Evolutionary conservation across 1,140 invertebrate species (phyloP), one percentile per base, ranked within the genome.

Genomic region (Drosophila ohnishii): DNA sequence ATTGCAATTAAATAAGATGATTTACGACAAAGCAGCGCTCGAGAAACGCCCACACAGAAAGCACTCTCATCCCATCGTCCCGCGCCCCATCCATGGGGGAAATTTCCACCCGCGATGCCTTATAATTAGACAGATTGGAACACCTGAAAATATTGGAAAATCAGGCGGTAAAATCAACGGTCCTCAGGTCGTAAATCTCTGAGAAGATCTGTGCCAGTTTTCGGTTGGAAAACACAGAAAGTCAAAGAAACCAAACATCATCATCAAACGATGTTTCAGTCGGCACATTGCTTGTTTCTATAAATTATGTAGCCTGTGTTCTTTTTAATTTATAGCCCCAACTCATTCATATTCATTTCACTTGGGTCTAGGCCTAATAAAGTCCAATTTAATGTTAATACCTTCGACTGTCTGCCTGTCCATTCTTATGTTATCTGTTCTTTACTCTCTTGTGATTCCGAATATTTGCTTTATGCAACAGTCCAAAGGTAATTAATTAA

Each of bases 1-100:
- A 77, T 89, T 80, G 84, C 84, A 88, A 87, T 84, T 84, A 87
- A 87, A 83, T 72, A 47, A 67, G 67, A 78, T 87, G 76, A 87
- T 89, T 89, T 80, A 87, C 88, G 55, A 37, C 37, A 59, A 84
- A 50, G 11, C 44, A 58, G 11, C 32, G 55, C 35, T 51, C 60
- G 25, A 67, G 67, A 61, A 72, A 80, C 83, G 69, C 84, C 84
- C 69, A 60, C 83, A 61, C 84, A 34, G 59, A 67, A 66, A 50
- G 8, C 14, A 53, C 37, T 32, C 30, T 42, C 16, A 42, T 19
- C 9, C 39, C n/a, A 44, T 44, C 40, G 8, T 16, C n/a, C 39
- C 39, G 39, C 39, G 8, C 14, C 42, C 42, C 42, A 45, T 2
- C 25, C 25, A 50, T 16, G 53, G 34, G 65, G 66, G 42, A 47